Base-by-base conservation (phyloP, 1,140 invertebrate genomes). In the Macrobrachium nipponense region DNA sequence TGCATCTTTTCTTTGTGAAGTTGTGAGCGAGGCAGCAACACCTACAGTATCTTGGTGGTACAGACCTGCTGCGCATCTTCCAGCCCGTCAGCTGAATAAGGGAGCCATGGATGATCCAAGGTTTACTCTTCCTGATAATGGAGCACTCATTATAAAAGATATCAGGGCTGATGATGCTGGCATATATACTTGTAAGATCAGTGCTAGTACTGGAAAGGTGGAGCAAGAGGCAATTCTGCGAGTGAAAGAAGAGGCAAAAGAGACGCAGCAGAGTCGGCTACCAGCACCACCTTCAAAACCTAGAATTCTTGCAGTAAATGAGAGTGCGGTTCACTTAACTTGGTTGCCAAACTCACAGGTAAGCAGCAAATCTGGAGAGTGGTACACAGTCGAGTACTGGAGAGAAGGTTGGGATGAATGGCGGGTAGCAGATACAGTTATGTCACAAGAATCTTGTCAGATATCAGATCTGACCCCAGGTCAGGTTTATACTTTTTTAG, bases 361-460 rank as follows among this genome's bases (percentile, higher is more conserved):
- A n/a, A 62, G 36, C 20, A 73, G 36, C 23, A 61, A 64, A 59
- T 44, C 20, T 36, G 70, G 36, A 12, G 72, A 83, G 70, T 83
- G 81, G 81, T 83, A 83, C 81, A 62, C 81, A 7, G 70, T 83
- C 18, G 81, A 83, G 36, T 76, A 83, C 72, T 83, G 81, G 81
- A 59, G 73, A 20, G 72, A 61, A 23, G 81, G 81, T 36, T 83
- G 81, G 81, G 36, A 43, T 5, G 60, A 83, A 61, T 83, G 81
- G 81, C 70, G 72, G 18, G 81, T 76, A 44, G 81, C 81, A 18
- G 72, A 83, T 20, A 73, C 81, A 18, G 59, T 77, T 61, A 76
- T 76, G 18, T 64, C 20, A 17, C 72, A 83, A 64, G 81, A 83
- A 51, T 83, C 70, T n/a, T 76, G 72, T 18, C 72, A 76, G 18